Base-by-base conservation (phyloP, 2,888 invertebrate genomes). In the Thelaira solivaga region DNA sequence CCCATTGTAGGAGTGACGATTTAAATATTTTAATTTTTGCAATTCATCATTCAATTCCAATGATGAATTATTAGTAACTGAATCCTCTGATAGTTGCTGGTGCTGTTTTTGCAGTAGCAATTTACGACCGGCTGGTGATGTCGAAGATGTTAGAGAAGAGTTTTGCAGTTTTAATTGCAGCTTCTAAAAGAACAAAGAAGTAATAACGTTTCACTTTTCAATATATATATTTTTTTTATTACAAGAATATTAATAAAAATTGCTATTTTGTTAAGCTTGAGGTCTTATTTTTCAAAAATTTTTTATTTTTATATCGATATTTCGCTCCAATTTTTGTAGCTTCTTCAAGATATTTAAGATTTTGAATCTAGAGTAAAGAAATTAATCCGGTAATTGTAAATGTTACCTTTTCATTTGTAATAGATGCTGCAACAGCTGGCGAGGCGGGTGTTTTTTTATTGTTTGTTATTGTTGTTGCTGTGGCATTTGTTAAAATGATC, bases 1-100 rank as follows among this genome's bases (percentile, higher is more conserved):
- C 41, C 82, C 83, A 41, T 83, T 84, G 55, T 80, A 82, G 53
- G 91, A 89, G 81, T 84, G 88, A 31, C 82, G 81, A 80, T 82
- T 83, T 41, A 83, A 61, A 24, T 77, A 55, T 73, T 82, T 82
- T 26, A 83, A 76, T 75, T 80, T 80, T 36, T 81, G 81, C 71
- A 82, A 47, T 39, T 82, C 82, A 31, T 61, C 61, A 36, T 51
- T 67, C 31, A 81, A 31, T 7, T 76, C 71, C n/a, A 55, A 24
- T 2, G 74, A 16, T 7, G 67, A 36, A 29, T 53, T 74, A 39
- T 69, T 72, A 24, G 57, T 26, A 20, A 55, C 16, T 16, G 72
- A 29, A 47, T 81, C 81, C 13, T 68, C 73, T 4, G 79, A 80
- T 51, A 72, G 55, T 59, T 80, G 80, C 39, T 76, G 76, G 18